Conservation (phyloP, 2,797 vertebrate genomes). For the Pangasius sanitwongsei region DNA sequence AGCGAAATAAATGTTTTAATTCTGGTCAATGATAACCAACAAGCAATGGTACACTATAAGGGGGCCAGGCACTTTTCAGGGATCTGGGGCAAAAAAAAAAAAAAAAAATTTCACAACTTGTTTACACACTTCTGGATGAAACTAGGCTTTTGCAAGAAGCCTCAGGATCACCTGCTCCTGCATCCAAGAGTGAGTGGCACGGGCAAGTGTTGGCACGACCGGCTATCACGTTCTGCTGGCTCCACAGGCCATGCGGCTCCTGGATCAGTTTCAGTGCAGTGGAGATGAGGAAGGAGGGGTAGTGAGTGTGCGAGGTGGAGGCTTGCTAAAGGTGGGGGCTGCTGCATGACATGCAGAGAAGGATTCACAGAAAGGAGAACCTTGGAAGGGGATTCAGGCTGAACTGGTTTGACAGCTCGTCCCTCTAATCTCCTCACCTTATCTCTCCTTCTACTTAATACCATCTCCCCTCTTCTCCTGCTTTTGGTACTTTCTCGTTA, state of each 20-base stretch:
- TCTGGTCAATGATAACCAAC: not conserved
- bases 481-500: not conserved
- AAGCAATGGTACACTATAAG: not conserved
- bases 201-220: conserved; percentile 57
- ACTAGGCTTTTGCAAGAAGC: conserved; percentile 1
- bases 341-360: conserved; percentile 15
- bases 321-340: conserved; percentile 38
- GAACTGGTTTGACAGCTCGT: conserved; percentile 49
- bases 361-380: conserved; percentile 41
- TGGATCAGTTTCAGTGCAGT: conserved; percentile 57
- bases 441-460: conserved; percentile 16
- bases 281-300: conserved; percentile 34
- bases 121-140: conserved; percentile 20
- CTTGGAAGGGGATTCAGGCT: conserved; percentile 46
- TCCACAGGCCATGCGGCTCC: conserved; percentile 50
- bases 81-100: not conserved
- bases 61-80: not conserved
- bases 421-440: not conserved
- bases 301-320: conserved; percentile 29
- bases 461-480: conserved; percentile 5
- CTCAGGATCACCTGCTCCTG: conserved; percentile 43
- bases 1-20: conserved; percentile 2
- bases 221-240: conserved; percentile 57
- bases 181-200: conserved; percentile 58
- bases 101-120: conserved; percentile 4